A percentile compares a stretch with the other conserved stretches of the same genome.
phyloP scores from a whole-genome alignment of 1,140 invertebrate species.

The Drosophila pachea region DNA sequence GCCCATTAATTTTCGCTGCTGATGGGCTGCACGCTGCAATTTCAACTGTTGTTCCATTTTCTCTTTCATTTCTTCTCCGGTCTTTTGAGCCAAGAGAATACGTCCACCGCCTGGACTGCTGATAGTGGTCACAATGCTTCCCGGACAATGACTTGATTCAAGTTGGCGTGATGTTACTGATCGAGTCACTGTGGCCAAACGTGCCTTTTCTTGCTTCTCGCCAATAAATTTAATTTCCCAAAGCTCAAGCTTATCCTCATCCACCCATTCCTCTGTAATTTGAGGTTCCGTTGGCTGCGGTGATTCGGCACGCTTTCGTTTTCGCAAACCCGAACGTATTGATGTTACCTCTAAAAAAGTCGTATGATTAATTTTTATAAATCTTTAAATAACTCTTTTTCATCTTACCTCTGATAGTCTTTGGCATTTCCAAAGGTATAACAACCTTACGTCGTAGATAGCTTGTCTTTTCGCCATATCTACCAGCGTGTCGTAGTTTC shows the following conservation, averaged over 20 bases:
- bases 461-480: constrained; percentile 93
- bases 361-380: not conserved
- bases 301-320: constrained; percentile 93
- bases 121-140: constrained; percentile 19
- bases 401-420: constrained; percentile 88
- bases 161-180: constrained; percentile 80
- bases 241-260: constrained; percentile 96
- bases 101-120: constrained; percentile 35
- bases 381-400: not conserved
- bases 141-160: constrained; percentile 45
- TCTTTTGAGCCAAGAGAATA: constrained; percentile 64
- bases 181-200: constrained; percentile 85
- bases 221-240: constrained; percentile 98
- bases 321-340: constrained; percentile 93
- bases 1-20: constrained; percentile 83
- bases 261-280: constrained; percentile 96
- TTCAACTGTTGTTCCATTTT: constrained; percentile 94
- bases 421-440: constrained; percentile 95
- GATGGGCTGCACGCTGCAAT: constrained; percentile 90
- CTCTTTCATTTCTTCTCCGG: constrained; percentile 89
- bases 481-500: constrained; percentile 92
- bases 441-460: constrained; percentile 96
- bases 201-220: constrained; percentile 86
- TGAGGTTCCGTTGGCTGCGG: constrained; percentile 94
- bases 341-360: constrained; percentile 89